Conservation (phyloP, 2,888 invertebrate species). For the Drosophila pullipes region DNA sequence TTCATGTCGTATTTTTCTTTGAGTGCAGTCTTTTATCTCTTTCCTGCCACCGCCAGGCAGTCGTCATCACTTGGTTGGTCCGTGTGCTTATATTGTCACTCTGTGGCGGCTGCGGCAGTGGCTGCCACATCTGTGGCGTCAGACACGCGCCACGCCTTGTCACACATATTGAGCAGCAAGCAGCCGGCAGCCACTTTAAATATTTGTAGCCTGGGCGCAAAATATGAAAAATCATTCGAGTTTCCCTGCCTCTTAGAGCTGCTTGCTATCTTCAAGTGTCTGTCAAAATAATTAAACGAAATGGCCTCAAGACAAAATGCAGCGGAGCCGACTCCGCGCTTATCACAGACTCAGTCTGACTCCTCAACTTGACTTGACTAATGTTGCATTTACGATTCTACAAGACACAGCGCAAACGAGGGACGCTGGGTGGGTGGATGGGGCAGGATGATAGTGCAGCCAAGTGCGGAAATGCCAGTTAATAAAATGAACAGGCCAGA, state of each 20-base stretch:
- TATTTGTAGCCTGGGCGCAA: slow-evolving; percentile 34
- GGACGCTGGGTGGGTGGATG: slow-evolving; percentile 1
- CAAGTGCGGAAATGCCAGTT: slow-evolving; percentile 75
- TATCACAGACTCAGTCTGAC: slow-evolving; percentile 54
- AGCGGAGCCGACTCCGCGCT: slow-evolving; percentile 36
- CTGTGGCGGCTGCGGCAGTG: slow-evolving; percentile 38
- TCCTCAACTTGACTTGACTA: slow-evolving; percentile 63
- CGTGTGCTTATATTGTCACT: slow-evolving; percentile 64
- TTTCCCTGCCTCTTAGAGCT: slow-evolving; percentile 17
- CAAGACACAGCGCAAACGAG: background rate
- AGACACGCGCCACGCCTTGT: slow-evolving; percentile 58
- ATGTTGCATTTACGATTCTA: slow-evolving; percentile 67
- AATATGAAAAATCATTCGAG: slow-evolving; percentile 73
- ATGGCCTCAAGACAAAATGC: slow-evolving; percentile 72
- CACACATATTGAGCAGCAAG: slow-evolving; percentile 37
- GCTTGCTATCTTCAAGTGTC: slow-evolving; percentile 65
- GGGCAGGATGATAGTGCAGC: slow-evolving; percentile 13
- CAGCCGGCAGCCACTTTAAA: slow-evolving; percentile 40
- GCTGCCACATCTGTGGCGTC: slow-evolving; percentile 33
- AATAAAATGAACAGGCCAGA: slow-evolving; percentile 47
- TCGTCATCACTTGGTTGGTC: slow-evolving; percentile 41
- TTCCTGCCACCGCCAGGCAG: background rate
- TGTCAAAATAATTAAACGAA: slow-evolving; percentile 80
- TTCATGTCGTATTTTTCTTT: background rate
- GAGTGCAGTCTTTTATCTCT: slow-evolving; percentile 10